phyloP scores from a whole-genome alignment of 2,113 vertebrate species.

The Panthera tigris region DNA sequence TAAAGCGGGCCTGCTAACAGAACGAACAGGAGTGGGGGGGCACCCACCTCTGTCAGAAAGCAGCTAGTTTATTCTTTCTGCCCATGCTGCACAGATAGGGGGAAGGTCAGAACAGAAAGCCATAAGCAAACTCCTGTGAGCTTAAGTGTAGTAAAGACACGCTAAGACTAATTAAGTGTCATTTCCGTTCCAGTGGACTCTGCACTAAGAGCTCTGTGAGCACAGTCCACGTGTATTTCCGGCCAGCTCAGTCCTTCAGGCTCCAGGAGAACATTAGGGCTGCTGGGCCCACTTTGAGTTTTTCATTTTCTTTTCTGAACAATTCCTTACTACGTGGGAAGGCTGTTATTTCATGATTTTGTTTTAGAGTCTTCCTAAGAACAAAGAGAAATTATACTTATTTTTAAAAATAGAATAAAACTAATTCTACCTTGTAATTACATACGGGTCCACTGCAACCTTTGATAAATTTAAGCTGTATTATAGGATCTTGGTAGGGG shows the following conservation, averaged over 20 bases:
- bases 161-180: neutral
- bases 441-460: neutral
- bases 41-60: neutral
- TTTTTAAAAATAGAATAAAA: slow-evolving; percentile 18
- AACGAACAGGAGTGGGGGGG: slow-evolving; percentile 35
- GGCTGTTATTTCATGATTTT: neutral
- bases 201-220: neutral
- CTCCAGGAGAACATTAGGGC: neutral
- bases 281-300: neutral
- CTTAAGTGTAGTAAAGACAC: neutral
- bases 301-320: neutral
- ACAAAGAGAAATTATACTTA: slow-evolving; percentile 27
- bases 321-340: neutral
- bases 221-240: neutral
- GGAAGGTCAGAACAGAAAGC: neutral
- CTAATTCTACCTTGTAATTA: neutral
- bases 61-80: slow-evolving; percentile 39
- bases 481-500: neutral
- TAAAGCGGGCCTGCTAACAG: neutral
- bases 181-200: neutral
- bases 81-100: neutral
- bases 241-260: neutral
- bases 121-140: neutral
- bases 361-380: slow-evolving; percentile 26
- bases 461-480: slow-evolving; percentile 15